Base-by-base conservation (phyloP, 1,140 invertebrate genomes). In the Acyrthosiphon pisum region DNA sequence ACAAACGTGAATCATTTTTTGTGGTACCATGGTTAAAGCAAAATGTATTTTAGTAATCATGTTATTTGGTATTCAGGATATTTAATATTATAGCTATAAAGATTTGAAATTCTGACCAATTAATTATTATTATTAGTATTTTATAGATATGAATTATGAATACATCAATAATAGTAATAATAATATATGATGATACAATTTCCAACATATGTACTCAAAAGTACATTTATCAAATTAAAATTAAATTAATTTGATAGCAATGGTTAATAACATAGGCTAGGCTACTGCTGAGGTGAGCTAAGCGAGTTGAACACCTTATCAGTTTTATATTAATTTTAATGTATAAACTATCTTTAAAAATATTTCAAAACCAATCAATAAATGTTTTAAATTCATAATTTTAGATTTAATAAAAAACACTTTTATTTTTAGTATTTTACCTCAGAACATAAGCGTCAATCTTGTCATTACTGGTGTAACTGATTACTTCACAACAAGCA, bases 381-480 rank as follows among this genome's bases (percentile, higher is more conserved):
- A 18, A n/a, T 68, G 30, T 68, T 68, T n/a, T 30, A 30, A 30
- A 14, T 30, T 60, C 26, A 26, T 46, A 30, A 60, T 60, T 56
- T 56, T 30, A 60, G 9, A 60, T 60, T 60, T 60, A 60, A 60
- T n/a, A 14, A 60, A 60, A 44, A 84, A 84, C 7, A 23, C 1
- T 84, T 50, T 44, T 23, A 26, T 35, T 88, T 50, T 88, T 35
- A 22, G 2, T 88, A 87, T n/a, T 96, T 97, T 96, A 99, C 98
- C 98, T 99, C 9, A 99, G 96, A 14, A 99, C 98, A 95, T 99
- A 99, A 56, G 99, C 98, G 96, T 99, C 98, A 94, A 99, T 97
- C 95, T 97, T 96, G 93, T 98, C 98, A 95, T 98, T 99, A 94
- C 96, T 97, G 44, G 97, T 97, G 94, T 97, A 98, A 95, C 98